These are phyloP conservation scores for Parazoanthus darwini DNA, from an alignment of 92 coral and sea anemone species.

Conservation along the genomic window DNA sequence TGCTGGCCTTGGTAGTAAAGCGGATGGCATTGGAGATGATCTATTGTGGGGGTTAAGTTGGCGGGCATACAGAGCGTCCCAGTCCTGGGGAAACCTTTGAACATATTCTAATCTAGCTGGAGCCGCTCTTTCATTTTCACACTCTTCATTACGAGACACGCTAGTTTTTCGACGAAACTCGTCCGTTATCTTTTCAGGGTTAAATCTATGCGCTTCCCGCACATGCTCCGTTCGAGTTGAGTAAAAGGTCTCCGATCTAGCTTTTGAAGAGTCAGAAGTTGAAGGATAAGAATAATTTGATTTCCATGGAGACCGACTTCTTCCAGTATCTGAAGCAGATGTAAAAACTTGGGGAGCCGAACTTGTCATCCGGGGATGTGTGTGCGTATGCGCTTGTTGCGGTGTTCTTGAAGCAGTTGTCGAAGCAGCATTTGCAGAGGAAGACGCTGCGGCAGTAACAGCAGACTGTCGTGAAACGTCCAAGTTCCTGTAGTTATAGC, in stretches of 20 bases:
- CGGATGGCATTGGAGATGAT: not conserved
- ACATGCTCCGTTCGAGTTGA: constrained; percentile 21
- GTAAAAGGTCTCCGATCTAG: constrained; percentile 32
- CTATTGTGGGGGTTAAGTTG: constrained; percentile 9
- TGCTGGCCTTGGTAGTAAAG: constrained; percentile 2
- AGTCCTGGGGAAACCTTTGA: constrained; percentile 25
- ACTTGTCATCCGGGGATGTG: constrained; percentile 17
- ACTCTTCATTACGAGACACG: constrained; percentile 26
- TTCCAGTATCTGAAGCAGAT: constrained; percentile 23
- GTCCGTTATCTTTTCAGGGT: constrained; percentile 16
- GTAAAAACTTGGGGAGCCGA: constrained; percentile 19
- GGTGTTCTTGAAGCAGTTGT: constrained; percentile 8
- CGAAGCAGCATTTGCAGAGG: constrained; percentile 9
- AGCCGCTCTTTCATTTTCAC: constrained; percentile 2
- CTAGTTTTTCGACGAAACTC: constrained; percentile 32
- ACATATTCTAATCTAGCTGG: constrained; percentile 9
- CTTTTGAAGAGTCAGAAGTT: constrained; percentile 3
- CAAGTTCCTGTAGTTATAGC: constrained; percentile 35
- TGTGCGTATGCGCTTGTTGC: not conserved
- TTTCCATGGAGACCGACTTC: constrained; percentile 44
- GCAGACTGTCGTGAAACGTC: constrained; percentile 27
- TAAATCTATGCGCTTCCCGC: constrained; percentile 32
- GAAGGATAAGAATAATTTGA: constrained; percentile 1
- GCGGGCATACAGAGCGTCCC: constrained; percentile 21
- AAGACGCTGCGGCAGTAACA: not conserved